Percentiles rank a stretch among this genome's conserved stretches.
These are phyloP conservation scores for Coecobrya sp. DNA, from an alignment of 2,888 invertebrate species.

Conservation along the genomic window DNA sequence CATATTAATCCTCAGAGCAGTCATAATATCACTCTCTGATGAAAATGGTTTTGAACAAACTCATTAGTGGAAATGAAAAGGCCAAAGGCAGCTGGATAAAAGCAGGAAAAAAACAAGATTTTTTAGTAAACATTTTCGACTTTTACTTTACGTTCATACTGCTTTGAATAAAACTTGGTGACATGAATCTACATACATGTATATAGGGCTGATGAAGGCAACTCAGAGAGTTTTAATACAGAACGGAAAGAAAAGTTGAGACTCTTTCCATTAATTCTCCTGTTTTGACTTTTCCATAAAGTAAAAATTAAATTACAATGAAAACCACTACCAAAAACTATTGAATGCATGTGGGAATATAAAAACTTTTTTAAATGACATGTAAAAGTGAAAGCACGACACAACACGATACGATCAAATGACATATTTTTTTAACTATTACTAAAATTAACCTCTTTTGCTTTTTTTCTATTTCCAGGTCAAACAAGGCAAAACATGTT, in stretches of 20 bases:
- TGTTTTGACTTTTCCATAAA: constrained; percentile 34
- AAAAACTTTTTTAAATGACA: too few species aligned
- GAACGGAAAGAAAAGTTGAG: constrained; percentile 54
- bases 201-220: too few species aligned
- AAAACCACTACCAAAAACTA: neutral
- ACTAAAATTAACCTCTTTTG: constrained; percentile 50
- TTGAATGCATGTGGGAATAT: too few species aligned
- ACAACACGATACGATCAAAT: too few species aligned
- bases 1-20: neutral
- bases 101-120: neutral
- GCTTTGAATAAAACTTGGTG: constrained; percentile 9
- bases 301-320: constrained; percentile 9
- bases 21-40: neutral
- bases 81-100: neutral
- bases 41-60: constrained; percentile 52
- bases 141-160: neutral
- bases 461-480: constrained; percentile 35
- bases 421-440: neutral
- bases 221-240: too few species aligned
- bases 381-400: too few species aligned
- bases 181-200: neutral
- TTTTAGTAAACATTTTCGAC: neutral
- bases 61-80: constrained; percentile 69
- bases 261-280: constrained; percentile 52
- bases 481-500: constrained; percentile 31